phyloP scores from a whole-genome alignment of 2,888 invertebrate species.

The Creontiades dilutus region DNA sequence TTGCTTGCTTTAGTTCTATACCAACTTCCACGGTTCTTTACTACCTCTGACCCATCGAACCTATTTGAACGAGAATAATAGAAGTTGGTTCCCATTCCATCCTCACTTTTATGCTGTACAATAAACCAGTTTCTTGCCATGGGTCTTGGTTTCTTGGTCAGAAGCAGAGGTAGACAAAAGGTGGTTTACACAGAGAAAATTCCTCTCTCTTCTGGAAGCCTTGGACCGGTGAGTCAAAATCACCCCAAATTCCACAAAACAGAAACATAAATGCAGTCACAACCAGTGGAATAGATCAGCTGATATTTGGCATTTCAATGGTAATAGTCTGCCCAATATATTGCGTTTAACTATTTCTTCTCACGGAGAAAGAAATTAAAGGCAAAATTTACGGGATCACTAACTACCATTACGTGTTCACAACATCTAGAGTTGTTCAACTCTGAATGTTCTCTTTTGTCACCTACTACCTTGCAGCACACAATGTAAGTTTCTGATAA shows the following conservation, averaged over 20 bases:
- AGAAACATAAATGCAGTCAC: not conserved
- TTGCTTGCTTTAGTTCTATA: not conserved
- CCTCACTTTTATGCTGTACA: conserved; percentile 45
- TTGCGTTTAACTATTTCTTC: too few species aligned
- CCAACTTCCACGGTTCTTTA: not conserved
- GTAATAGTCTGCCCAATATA: too few species aligned
- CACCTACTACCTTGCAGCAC: too few species aligned
- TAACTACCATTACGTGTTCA: too few species aligned
- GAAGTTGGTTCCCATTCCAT: not conserved
- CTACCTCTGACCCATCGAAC: conserved; percentile 24
- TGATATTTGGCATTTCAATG: too few species aligned
- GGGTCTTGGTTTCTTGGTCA: not conserved
- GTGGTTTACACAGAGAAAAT: not conserved
- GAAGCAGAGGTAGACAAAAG: conserved; percentile 34
- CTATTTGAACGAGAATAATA: conserved; percentile 53
- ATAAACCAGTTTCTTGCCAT: conserved; percentile 31
- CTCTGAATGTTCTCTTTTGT: too few species aligned
- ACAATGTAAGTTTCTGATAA: too few species aligned
- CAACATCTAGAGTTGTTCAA: too few species aligned
- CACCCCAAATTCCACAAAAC: not conserved
- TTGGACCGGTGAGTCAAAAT: not conserved
- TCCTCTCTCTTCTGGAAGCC: not conserved
- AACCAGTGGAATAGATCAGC: not conserved
- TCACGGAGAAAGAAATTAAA: too few species aligned
- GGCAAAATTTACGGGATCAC: too few species aligned